Evolutionary conservation across 2,797 vertebrate species (phyloP), one percentile per base, ranked within the genome.

Genomic region (Xiphophorus birchmanni): DNA sequence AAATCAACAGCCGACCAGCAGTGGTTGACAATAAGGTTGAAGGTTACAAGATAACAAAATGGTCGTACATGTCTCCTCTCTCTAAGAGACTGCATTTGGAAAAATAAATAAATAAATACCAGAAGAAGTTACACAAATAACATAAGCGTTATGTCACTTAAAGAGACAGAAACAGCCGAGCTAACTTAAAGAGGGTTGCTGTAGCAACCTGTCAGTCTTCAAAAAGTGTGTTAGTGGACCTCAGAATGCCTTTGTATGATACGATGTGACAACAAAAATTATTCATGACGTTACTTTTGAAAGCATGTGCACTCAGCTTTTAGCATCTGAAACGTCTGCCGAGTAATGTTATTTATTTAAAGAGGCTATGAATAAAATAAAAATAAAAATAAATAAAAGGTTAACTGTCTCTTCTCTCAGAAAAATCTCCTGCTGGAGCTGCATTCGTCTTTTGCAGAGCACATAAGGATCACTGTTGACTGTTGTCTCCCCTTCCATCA

Each of bases 351-450:
- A 88, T 87, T 88, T 87, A 90, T 83, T 91, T 45, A 86, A 86
- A 83, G 82, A 87, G 23, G 75, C 73, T 82, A 92, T 89, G 86
- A 92, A 90, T 89, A 88, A 92, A 89, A 86, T 88, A 88, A 58
- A 86, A 92, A 89, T 82, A 88, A 88, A 84, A 92, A 89, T 83
- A 88, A 78, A 63, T 75, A 79, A 69, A 78, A 76, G 45, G n/a
- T 32, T 81, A 50, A 87, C 56, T 60, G 42, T 67, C n/a, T 54
- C 42, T 5, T 32, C 69, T 82, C 74, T 50, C 72, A 79, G 82
- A 77, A 83, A 88, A 86, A 56, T 52, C 78, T 88, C 77, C 72
- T 50, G 74, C 77, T 76, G 63, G 72, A 74, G 80, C 81, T 73
- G 50, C 84, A 77, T 86, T 82, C 85, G 77, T 82, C 73, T 86